phyloP scores from a whole-genome alignment of 2,888 invertebrate genomes.

The Campoplex capitator region DNA sequence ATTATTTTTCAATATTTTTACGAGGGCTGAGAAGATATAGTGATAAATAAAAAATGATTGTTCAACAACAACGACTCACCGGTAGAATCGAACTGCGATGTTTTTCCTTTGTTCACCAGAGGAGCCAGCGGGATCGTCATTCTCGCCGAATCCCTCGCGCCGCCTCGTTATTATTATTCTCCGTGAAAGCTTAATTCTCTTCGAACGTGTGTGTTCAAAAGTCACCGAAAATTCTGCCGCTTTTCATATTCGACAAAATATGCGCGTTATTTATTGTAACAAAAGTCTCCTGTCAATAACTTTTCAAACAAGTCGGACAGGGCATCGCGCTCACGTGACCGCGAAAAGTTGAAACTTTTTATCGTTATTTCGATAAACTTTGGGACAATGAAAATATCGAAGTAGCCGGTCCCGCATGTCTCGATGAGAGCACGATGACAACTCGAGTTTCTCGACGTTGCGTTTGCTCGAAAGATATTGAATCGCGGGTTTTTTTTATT shows the following conservation, averaged over 20 bases:
- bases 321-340: conserved; percentile 4
- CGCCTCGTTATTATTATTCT: not conserved
- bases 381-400: conserved; percentile 1
- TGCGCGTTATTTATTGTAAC: not conserved
- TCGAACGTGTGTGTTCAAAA: not conserved
- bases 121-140: conserved; percentile 67
- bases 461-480: not conserved
- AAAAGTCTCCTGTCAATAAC: not conserved
- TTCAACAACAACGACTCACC: conserved; percentile 38
- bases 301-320: not conserved
- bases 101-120: conserved; percentile 32
- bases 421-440: conserved; percentile 1
- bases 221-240: not conserved
- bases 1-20: not conserved
- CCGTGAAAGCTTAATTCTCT: not conserved
- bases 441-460: not conserved
- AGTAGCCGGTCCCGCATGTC: conserved; percentile 16
- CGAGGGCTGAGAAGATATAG: not conserved
- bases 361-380: conserved; percentile 11
- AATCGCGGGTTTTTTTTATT: not conserved
- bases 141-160: conserved; percentile 7
- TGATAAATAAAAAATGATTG: not conserved
- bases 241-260: not conserved
- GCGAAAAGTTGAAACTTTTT: not conserved
- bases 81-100: conserved; percentile 22